Evolutionary conservation across 2,888 invertebrate genomes (phyloP), one percentile per base, ranked within the genome.

Genomic region (Mesorhabditis spiculigera): DNA sequence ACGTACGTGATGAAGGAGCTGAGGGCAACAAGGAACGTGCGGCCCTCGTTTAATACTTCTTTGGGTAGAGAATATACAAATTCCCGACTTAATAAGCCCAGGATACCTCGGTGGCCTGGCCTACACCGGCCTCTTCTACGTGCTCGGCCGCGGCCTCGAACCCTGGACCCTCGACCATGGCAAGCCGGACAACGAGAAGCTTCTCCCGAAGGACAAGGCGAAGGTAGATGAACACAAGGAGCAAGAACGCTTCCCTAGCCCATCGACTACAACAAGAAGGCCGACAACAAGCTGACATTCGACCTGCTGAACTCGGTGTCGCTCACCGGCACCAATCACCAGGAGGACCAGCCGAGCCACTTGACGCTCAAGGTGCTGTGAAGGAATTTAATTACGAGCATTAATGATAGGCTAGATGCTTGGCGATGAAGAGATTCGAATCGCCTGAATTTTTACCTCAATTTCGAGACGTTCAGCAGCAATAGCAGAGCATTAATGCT

Each of bases 261-360:
- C 28, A 28, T 28, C 28, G 93, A 94, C 6, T 28, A 93, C 10
- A 97, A 97, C 86, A 96, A 96, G 0, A 95, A 95, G 87, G 96
- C 97, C 0, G 97, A 97, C 86, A 93, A 93, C 0, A 91, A 92
- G 82, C 89, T 97, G 68, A 94, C 93, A 43, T 97, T 97, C 86
- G 97, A 97, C 87, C 88, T 96, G 63, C 88, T 96, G 28, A 92
- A 93, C 0, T 97, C 97, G 0, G 98, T 99, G 1, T 93, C 97
- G 0, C 89, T 98, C 43, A 97, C 98, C 13, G 86, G 96, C 67
- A 98, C 98, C 0, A 97, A 98, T 87, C 98, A 98, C 86, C 97
- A 97, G 87, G 92, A 92, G 43, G 95, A 98, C 86, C 97, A 99
- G 87, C 98, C 98, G 0, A 89, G 96, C 0, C 98, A 98, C 89